Evolutionary conservation across 2,888 invertebrate genomes (phyloP).

Genomic region (Dryobotodes eremita): DNA sequence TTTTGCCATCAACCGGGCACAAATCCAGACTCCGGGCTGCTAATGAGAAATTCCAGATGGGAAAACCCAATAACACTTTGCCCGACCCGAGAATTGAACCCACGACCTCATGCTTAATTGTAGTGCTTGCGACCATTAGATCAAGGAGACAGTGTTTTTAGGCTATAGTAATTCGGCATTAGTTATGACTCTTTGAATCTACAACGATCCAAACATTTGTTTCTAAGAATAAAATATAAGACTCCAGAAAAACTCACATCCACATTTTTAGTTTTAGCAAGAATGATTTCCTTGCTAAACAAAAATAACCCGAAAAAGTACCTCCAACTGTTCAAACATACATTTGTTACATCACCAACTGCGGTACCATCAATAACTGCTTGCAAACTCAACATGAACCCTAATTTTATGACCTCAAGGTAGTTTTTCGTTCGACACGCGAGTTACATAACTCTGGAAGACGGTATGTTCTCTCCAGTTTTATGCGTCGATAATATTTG

Average conservation of each 20-base stretch:
- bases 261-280: background rate
- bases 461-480: constrained; percentile 38
- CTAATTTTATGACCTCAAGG: constrained; percentile 48
- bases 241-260: background rate
- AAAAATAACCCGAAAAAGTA: constrained; percentile 43
- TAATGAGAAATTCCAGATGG: no score
- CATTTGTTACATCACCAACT: constrained; percentile 57
- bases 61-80: no score
- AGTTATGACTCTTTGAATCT: background rate
- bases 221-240: background rate
- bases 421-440: constrained; percentile 53
- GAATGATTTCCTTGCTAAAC: background rate
- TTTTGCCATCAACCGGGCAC: no score
- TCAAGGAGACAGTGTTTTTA: background rate
- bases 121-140: no score
- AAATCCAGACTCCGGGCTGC: no score
- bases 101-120: no score
- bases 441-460: constrained; percentile 54
- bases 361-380: constrained; percentile 60
- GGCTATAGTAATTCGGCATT: background rate
- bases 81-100: no score
- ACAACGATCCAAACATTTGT: background rate
- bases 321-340: constrained; percentile 23
- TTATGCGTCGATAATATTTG: constrained; percentile 64
- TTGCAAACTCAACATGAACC: constrained; percentile 45